These are phyloP conservation scores for Chrosomus eos DNA, from an alignment of 2,797 vertebrate species.

Conservation along the genomic window DNA sequence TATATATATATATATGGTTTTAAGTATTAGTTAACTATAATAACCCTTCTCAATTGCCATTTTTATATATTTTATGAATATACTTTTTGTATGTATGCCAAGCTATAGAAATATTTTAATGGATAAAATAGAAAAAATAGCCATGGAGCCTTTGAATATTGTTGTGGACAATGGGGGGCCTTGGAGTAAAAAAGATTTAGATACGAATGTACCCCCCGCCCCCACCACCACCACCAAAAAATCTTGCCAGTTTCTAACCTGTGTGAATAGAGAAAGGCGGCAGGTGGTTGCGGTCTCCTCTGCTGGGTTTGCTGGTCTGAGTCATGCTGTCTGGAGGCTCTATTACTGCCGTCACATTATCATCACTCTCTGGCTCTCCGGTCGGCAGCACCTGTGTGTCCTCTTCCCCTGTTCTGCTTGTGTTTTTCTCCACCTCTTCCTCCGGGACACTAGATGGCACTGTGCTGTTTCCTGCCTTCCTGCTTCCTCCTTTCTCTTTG, in stretches of 20 bases:
- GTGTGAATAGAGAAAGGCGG: constrained; percentile 69
- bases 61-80: neutral
- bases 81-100: neutral
- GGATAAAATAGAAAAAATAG: neutral
- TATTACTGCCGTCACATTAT: constrained; percentile 50
- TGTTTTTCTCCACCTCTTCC: constrained; percentile 47
- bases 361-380: constrained; percentile 56
- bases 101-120: neutral
- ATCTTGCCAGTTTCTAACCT: constrained; percentile 62
- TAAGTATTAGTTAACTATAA: neutral
- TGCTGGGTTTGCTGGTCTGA: constrained; percentile 51
- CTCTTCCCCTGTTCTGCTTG: constrained; percentile 30
- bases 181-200: neutral
- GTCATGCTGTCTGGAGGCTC: constrained; percentile 42
- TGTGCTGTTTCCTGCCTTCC: constrained; percentile 28
- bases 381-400: constrained; percentile 60
- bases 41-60: neutral
- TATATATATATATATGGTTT: neutral
- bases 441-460: constrained; percentile 39
- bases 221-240: too few species aligned
- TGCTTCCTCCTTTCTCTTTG: constrained; percentile 71
- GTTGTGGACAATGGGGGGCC: neutral
- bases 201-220: neutral
- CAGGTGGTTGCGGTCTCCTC: constrained; percentile 55
- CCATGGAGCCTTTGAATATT: neutral